These are phyloP conservation scores for Nomada ruficornis DNA, from an alignment of 2,888 invertebrate species.

Conservation along the genomic window DNA sequence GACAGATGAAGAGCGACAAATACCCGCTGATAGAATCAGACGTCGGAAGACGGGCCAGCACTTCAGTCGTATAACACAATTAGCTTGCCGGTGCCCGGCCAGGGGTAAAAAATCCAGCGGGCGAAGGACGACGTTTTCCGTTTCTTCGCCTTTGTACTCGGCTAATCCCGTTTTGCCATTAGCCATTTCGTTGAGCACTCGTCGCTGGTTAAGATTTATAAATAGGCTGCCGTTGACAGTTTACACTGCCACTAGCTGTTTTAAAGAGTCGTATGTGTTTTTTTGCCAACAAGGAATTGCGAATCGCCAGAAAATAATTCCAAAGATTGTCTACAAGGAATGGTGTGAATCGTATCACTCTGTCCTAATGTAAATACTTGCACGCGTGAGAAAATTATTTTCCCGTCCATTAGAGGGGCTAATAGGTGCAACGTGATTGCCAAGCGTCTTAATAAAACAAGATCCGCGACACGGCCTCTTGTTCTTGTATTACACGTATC, in stretches of 20 bases:
- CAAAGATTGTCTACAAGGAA: too few relatives aligned
- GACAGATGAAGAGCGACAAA: conserved; percentile 57
- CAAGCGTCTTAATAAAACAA: conserved; percentile 33
- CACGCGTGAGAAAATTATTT: neutral
- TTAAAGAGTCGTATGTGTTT: too few relatives aligned
- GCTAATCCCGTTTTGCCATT: conserved; percentile 22
- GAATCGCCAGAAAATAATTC: too few relatives aligned
- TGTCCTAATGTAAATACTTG: neutral
- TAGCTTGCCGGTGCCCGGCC: conserved; percentile 23
- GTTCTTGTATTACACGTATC: conserved; percentile 39
- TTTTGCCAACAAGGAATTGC: too few relatives aligned
- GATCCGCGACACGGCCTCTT: conserved; percentile 23
- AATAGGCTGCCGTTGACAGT: neutral
- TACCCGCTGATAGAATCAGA: conserved; percentile 11
- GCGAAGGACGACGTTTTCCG: conserved; percentile 8
- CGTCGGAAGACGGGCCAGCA: neutral
- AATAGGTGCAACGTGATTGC: neutral
- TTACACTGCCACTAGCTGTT: too few relatives aligned
- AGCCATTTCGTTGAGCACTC: conserved; percentile 7
- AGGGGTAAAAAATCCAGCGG: neutral
- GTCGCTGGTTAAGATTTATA: neutral
- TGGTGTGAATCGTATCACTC: too few relatives aligned
- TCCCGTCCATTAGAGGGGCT: neutral
- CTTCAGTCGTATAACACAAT: conserved; percentile 52
- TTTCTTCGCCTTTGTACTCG: neutral